Evolutionary conservation across 1,140 invertebrate genomes (phyloP).

Genomic region (Drosophila leontia): DNA sequence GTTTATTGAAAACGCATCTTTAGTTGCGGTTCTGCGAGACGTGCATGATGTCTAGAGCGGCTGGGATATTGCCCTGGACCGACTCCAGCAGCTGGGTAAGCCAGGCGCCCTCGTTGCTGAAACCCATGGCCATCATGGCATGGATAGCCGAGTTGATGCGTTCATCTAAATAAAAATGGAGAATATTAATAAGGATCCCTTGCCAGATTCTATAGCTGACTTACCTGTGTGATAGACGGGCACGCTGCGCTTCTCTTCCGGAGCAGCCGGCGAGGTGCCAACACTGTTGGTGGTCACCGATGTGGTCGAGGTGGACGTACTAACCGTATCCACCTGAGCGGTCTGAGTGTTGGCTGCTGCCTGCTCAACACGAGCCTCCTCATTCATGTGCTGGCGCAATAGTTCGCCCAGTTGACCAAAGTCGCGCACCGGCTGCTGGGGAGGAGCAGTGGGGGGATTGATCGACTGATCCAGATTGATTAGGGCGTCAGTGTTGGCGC

Average conservation of each 20-base stretch:
- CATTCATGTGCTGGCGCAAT: constrained; percentile 63
- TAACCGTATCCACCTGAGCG: constrained; percentile 59
- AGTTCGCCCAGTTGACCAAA: constrained; percentile 59
- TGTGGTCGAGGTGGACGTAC: constrained; percentile 63
- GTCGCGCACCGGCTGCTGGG: constrained; percentile 33
- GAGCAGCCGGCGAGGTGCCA: constrained; percentile 53
- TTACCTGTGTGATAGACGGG: constrained; percentile 68
- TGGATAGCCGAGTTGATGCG: constrained; percentile 87
- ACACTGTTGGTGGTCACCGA: constrained; percentile 61
- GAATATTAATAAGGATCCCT: neutral
- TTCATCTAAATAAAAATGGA: constrained; percentile 84
- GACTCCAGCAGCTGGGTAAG: constrained; percentile 86
- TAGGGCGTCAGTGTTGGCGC: constrained; percentile 43
- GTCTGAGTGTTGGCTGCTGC: constrained; percentile 66
- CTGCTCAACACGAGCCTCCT: constrained; percentile 60
- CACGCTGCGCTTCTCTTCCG: constrained; percentile 56
- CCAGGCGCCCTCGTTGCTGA: constrained; percentile 89
- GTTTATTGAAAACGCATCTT: constrained; percentile 15
- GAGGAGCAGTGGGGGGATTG: constrained; percentile 16
- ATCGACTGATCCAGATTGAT: constrained; percentile 56
- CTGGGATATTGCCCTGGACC: constrained; percentile 89
- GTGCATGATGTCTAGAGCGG: constrained; percentile 89
- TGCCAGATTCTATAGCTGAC: neutral
- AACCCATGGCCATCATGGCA: constrained; percentile 93
- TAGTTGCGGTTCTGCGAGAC: constrained; percentile 69